These are phyloP conservation scores for Strigamia maritima DNA, from an alignment of 2,888 invertebrate species.

Conservation along the genomic window DNA sequence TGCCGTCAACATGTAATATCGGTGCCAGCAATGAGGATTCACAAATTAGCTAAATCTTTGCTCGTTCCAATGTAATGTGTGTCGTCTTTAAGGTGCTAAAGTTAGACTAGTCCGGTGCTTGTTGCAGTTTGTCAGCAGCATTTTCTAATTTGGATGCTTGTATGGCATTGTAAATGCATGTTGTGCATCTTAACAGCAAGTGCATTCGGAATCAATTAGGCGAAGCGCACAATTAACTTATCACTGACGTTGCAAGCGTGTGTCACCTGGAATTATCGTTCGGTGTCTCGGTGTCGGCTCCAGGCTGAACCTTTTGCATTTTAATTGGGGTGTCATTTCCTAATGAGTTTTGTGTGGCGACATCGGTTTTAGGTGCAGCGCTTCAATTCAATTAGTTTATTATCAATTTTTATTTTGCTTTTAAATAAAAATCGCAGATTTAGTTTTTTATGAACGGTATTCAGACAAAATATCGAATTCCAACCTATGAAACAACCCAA, in stretches of 20 bases:
- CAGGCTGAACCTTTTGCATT: conserved; percentile 21
- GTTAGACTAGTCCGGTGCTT: neutral
- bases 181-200: neutral
- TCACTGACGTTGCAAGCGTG: conserved; percentile 15
- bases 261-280: conserved; percentile 29
- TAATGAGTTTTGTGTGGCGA: conserved; percentile 20
- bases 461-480: no score
- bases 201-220: conserved; percentile 24
- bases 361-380: neutral
- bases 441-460: no score
- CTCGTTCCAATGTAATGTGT: no score
- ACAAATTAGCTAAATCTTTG: no score
- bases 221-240: conserved; percentile 18
- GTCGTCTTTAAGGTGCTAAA: neutral
- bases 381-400: conserved; percentile 1
- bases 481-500: no score
- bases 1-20: no score
- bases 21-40: no score
- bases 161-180: neutral
- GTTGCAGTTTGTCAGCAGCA: neutral
- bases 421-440: neutral
- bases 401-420: neutral
- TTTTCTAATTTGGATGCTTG: neutral
- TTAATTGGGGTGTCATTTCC: conserved; percentile 21
- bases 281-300: conserved; percentile 1